A percentile compares a stretch with the other conserved stretches of the same genome.
phyloP scores from a whole-genome alignment of 2,797 vertebrate genomes.

The Lates japonicus region DNA sequence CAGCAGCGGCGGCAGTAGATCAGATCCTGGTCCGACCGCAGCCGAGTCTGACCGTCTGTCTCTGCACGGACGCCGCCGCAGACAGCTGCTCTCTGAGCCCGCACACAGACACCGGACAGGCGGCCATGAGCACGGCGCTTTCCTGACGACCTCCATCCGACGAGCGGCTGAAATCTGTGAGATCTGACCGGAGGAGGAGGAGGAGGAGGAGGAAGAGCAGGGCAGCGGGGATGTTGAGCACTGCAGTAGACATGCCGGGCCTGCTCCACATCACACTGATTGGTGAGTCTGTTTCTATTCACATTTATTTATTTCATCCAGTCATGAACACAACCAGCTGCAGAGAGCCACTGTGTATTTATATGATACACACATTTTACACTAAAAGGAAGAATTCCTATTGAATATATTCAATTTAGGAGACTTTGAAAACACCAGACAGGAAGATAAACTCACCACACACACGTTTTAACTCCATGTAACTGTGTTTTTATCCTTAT shows the following conservation, averaged over 20 bases:
- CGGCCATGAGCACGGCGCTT: conserved; percentile 43
- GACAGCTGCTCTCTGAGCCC: neutral
- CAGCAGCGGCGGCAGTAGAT: conserved; percentile 3
- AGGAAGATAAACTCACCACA: neutral
- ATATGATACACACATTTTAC: neutral
- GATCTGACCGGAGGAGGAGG: conserved; percentile 26
- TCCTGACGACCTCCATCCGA: conserved; percentile 36
- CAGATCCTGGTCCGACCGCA: conserved; percentile 31
- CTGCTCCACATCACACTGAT: conserved; percentile 56
- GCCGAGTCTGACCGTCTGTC: neutral
- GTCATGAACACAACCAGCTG: neutral
- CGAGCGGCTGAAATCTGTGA: conserved; percentile 18
- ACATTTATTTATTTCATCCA: neutral
- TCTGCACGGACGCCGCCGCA: conserved; percentile 13
- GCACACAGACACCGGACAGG: neutral
- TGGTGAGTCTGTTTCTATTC: conserved; percentile 57
- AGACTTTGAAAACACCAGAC: conserved; percentile 26
- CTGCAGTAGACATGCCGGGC: conserved; percentile 75
- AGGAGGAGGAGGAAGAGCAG: neutral
- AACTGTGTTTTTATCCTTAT: too few species aligned
- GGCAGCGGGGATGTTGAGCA: conserved; percentile 34
- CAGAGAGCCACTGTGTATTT: neutral
- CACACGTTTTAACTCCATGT: neutral
- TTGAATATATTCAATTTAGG: too few species aligned
- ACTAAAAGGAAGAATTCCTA: too few species aligned